Conservation (phyloP, 1,140 invertebrate genomes). For the Alviniconcha marisindica region DNA sequence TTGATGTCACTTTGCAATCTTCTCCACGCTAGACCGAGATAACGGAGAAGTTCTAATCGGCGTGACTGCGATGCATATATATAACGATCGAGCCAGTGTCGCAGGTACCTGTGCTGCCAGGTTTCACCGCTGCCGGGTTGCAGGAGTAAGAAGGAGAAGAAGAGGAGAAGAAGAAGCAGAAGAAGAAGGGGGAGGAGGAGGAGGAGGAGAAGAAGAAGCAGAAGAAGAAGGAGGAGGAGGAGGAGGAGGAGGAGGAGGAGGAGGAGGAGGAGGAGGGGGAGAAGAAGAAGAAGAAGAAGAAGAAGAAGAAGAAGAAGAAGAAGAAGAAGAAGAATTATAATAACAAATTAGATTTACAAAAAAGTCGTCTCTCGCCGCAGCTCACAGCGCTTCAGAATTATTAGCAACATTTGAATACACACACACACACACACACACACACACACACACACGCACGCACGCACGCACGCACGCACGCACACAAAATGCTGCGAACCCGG, state of each 20-base stretch:
- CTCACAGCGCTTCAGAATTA: no score
- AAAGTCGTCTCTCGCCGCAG: no score
- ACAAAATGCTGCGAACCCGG: no score
- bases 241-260: not conserved
- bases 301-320: not conserved
- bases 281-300: not conserved
- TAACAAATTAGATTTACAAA: not conserved
- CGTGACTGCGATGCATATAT: no score
- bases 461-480: constrained; percentile 3
- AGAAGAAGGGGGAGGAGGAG: not conserved
- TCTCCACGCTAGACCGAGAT: no score
- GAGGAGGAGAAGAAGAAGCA: not conserved
- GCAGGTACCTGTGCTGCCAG: no score
- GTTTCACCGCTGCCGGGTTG: no score
- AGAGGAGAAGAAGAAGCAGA: not conserved
- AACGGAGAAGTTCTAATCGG: no score
- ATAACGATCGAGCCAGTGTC: no score
- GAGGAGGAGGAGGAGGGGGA: not conserved
- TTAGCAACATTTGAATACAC: not conserved
- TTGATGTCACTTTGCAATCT: no score
- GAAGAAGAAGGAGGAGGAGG: not conserved
- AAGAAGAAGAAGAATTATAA: not conserved
- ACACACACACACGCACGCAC: not conserved
- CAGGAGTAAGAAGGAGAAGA: not conserved
- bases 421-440: constrained; percentile 16